phyloP scores from a whole-genome alignment of 2,797 vertebrate genomes.

The Meda fulgida region DNA sequence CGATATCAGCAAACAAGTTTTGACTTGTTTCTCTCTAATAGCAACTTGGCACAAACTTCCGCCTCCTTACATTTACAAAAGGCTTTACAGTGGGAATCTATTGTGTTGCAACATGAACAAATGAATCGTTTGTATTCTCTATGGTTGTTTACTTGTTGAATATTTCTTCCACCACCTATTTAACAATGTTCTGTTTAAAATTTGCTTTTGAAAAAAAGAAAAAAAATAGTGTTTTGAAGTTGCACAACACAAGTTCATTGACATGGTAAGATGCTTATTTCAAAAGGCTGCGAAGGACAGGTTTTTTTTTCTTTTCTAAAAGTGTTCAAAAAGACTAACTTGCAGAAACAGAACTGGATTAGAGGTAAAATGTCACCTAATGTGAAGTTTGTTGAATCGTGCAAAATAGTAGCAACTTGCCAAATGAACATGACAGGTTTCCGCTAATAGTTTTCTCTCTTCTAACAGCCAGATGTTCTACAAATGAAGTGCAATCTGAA shows the following conservation, averaged over 20 bases:
- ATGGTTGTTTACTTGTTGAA: neutral
- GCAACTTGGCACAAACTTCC: slow-evolving; percentile 26
- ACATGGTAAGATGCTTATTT: neutral
- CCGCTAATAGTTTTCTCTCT: neutral
- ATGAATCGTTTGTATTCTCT: neutral
- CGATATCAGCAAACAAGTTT: slow-evolving; percentile 32
- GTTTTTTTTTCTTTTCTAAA: neutral
- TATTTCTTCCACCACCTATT: neutral
- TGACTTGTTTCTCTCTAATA: slow-evolving; percentile 47
- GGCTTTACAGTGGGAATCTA: neutral
- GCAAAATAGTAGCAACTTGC: neutral
- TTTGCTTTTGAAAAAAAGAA: neutral
- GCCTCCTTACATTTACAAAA: neutral
- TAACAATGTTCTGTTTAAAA: neutral
- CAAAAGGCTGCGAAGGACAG: neutral
- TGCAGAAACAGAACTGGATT: too few relatives aligned
- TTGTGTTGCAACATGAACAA: neutral
- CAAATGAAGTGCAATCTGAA: neutral
- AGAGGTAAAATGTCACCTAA: neutral
- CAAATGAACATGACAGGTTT: neutral
- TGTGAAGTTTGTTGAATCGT: too few relatives aligned
- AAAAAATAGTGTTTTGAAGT: neutral
- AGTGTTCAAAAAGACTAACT: too few relatives aligned
- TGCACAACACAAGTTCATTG: neutral
- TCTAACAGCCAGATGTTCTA: slow-evolving; percentile 12